Evolutionary conservation across 2,888 invertebrate species (phyloP).

Genomic region (Drosophila pegasa): DNA sequence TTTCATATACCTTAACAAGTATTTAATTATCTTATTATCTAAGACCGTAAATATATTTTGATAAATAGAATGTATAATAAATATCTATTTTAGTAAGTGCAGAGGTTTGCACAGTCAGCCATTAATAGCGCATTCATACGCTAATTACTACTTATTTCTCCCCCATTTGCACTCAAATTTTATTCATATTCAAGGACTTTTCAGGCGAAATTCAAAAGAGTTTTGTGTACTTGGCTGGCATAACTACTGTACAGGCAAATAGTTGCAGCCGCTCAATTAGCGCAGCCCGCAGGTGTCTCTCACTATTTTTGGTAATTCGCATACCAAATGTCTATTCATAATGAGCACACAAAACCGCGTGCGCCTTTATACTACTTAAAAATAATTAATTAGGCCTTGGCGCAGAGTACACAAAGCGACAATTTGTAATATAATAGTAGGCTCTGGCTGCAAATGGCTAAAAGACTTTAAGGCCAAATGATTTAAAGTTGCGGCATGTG

Average conservation of each 20-base stretch:
- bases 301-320: slow-evolving; percentile 23
- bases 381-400: slow-evolving; percentile 45
- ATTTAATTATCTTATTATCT: too few species aligned
- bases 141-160: background rate
- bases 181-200: background rate
- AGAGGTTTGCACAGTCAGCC: too few species aligned
- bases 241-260: background rate
- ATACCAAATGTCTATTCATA: slow-evolving; percentile 41
- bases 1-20: too few species aligned
- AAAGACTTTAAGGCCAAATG: slow-evolving; percentile 28
- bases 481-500: slow-evolving; percentile 33
- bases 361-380: slow-evolving; percentile 15
- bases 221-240: slow-evolving; percentile 1
- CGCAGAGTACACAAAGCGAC: slow-evolving; percentile 30
- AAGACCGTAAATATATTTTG: too few species aligned
- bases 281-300: slow-evolving; percentile 33
- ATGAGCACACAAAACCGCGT: slow-evolving; percentile 30
- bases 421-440: slow-evolving; percentile 29
- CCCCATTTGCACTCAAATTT: background rate
- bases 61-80: too few species aligned
- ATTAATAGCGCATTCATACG: background rate
- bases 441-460: background rate
- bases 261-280: slow-evolving; percentile 40
- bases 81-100: too few species aligned
- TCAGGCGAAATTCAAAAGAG: slow-evolving; percentile 8